Percentiles rank a stretch among this genome's conserved stretches.
Evolutionary conservation across 2,888 invertebrate genomes (phyloP).

Genomic region (Diaphora mendica): DNA sequence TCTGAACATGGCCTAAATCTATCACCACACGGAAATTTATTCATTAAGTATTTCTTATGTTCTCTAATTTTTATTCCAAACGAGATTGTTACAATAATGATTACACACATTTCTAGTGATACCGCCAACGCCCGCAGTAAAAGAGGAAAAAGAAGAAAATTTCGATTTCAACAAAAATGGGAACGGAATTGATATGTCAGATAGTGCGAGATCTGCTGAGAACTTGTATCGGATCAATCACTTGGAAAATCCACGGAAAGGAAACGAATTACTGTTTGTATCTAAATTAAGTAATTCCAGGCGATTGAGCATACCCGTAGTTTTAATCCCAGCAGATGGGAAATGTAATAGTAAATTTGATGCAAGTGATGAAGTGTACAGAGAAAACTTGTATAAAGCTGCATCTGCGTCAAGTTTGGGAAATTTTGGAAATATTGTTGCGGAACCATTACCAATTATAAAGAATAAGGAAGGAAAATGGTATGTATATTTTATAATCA

Average conservation of each 20-base stretch:
- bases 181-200: constrained; percentile 50
- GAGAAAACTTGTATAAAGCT: constrained; percentile 80
- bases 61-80: not conserved
- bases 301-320: constrained; percentile 78
- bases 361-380: constrained; percentile 76
- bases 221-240: constrained; percentile 67
- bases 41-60: not conserved
- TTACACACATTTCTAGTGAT: constrained; percentile 69
- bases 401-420: constrained; percentile 81
- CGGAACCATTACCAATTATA: constrained; percentile 80
- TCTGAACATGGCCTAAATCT: too few species aligned
- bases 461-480: constrained; percentile 84
- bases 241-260: constrained; percentile 61
- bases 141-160: constrained; percentile 65
- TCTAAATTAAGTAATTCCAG: constrained; percentile 74
- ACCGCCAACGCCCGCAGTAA: constrained; percentile 76
- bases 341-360: constrained; percentile 76
- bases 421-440: constrained; percentile 77
- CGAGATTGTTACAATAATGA: not conserved
- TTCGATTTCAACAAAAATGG: constrained; percentile 69
- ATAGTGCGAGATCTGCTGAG: constrained; percentile 74
- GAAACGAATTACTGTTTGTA: constrained; percentile 70
- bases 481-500: constrained; percentile 55
- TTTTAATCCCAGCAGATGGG: constrained; percentile 72
- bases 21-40: too few species aligned